Conservation (phyloP, 2,888 invertebrate species). For the Nomada hirtipes region DNA sequence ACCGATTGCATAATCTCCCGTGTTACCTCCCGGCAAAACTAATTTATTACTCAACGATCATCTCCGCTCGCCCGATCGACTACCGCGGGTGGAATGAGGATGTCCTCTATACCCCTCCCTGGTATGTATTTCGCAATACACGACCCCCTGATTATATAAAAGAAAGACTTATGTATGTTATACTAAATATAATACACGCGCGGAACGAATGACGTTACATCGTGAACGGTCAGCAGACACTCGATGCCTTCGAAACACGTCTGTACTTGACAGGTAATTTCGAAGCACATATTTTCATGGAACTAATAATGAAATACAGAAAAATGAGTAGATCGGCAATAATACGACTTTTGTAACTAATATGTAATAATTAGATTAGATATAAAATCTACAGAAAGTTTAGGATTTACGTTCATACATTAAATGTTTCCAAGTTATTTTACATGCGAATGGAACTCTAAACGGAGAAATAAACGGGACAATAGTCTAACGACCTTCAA, state of each 20-base stretch:
- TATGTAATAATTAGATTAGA: not conserved
- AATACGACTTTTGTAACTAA: not conserved
- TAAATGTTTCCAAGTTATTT: not conserved
- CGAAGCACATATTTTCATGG: slow-evolving; percentile 1
- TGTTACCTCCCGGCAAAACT: slow-evolving; percentile 79
- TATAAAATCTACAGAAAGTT: too few species aligned
- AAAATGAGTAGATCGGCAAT: not conserved
- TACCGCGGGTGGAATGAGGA: slow-evolving; percentile 80
- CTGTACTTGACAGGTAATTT: slow-evolving; percentile 15
- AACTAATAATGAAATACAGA: slow-evolving; percentile 16
- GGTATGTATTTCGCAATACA: slow-evolving; percentile 44
- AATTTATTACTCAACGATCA: slow-evolving; percentile 83
- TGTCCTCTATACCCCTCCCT: slow-evolving; percentile 76
- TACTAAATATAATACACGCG: slow-evolving; percentile 1
- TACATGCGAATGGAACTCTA: not conserved
- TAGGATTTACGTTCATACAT: too few species aligned
- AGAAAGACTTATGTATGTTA: slow-evolving; percentile 11
- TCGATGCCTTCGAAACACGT: not conserved
- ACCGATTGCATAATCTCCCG: slow-evolving; percentile 75
- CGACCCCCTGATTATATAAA: slow-evolving; percentile 58
- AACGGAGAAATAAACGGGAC: too few species aligned
- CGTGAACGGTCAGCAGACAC: not conserved
- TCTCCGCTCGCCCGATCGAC: slow-evolving; percentile 78
- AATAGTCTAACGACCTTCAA: too few species aligned
- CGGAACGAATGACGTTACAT: slow-evolving; percentile 1